These are phyloP conservation scores for Crematogaster levior DNA, from an alignment of 2,888 invertebrate genomes.

Conservation along the genomic window DNA sequence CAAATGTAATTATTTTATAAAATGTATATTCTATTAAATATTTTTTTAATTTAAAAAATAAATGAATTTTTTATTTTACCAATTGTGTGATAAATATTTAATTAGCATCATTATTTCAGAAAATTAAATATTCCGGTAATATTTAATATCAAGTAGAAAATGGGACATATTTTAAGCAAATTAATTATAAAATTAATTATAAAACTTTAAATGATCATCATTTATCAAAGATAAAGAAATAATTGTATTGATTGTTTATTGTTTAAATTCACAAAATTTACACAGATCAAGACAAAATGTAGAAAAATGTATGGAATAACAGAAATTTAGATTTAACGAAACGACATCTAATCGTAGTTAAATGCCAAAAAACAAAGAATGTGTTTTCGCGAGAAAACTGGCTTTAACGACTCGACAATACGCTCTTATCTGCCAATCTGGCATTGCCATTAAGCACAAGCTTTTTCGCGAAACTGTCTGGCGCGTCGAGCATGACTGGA, in stretches of 20 bases:
- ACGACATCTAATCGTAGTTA: not conserved
- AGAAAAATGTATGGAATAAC: too few species aligned
- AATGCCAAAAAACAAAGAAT: constrained; percentile 12
- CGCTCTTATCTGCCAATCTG: constrained; percentile 75
- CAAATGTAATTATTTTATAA: too few species aligned
- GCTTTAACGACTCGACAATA: constrained; percentile 75
- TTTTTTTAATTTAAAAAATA: too few species aligned
- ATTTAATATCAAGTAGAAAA: not conserved
- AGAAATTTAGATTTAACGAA: not conserved
- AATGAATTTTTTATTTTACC: not conserved
- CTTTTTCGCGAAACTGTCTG: constrained; percentile 80
- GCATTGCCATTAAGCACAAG: constrained; percentile 62
- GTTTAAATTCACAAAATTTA: too few species aligned
- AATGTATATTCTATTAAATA: too few species aligned
- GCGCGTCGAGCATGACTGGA: constrained; percentile 81
- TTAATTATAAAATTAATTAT: too few species aligned
- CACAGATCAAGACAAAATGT: not conserved
- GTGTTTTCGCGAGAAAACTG: constrained; percentile 68
- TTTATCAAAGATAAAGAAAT: not conserved
- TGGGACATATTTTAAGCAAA: too few species aligned
- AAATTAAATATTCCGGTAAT: not conserved
- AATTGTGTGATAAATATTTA: not conserved
- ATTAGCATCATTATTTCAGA: not conserved
- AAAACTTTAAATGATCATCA: too few species aligned
- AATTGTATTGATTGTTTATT: too few species aligned